Conservation (phyloP, 2,113 vertebrate species). For the Podarcis cretensis region DNA sequence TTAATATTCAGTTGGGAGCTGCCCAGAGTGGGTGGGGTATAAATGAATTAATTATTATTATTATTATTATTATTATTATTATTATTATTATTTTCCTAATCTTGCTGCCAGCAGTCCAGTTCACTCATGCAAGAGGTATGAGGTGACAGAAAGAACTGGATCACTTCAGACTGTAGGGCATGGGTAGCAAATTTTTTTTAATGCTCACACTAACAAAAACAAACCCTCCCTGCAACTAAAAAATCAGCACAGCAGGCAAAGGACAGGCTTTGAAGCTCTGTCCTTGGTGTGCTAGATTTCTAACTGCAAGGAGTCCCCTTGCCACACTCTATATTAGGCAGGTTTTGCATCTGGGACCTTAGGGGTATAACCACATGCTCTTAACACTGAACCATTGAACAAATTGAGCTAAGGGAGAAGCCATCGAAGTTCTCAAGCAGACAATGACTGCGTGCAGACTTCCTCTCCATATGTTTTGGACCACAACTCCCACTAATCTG, state of each 20-base stretch:
- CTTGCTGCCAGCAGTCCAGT: not conserved
- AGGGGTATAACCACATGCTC: too few relatives aligned
- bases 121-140: not conserved
- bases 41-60: too few relatives aligned
- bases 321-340: not conserved
- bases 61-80: too few relatives aligned
- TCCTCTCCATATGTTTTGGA: too few relatives aligned
- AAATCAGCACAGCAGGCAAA: not conserved
- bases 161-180: not conserved
- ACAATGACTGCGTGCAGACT: too few relatives aligned
- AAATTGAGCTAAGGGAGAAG: not conserved
- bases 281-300: not conserved
- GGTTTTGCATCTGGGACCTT: not conserved
- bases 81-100: not conserved
- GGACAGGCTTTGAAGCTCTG: not conserved
- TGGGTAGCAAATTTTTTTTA: not conserved
- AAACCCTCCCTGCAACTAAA: not conserved
- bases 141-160: too few relatives aligned
- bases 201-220: not conserved
- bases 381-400: not conserved
- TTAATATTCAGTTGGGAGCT: too few relatives aligned
- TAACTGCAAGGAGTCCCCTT: too few relatives aligned
- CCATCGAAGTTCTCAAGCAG: not conserved
- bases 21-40: too few relatives aligned
- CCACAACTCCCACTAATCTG: too few relatives aligned